A percentile compares a stretch with the other conserved stretches of the same genome.
These are phyloP conservation scores for Spilosoma lubricipeda DNA, from an alignment of 2,888 invertebrate genomes.

Conservation along the genomic window DNA sequence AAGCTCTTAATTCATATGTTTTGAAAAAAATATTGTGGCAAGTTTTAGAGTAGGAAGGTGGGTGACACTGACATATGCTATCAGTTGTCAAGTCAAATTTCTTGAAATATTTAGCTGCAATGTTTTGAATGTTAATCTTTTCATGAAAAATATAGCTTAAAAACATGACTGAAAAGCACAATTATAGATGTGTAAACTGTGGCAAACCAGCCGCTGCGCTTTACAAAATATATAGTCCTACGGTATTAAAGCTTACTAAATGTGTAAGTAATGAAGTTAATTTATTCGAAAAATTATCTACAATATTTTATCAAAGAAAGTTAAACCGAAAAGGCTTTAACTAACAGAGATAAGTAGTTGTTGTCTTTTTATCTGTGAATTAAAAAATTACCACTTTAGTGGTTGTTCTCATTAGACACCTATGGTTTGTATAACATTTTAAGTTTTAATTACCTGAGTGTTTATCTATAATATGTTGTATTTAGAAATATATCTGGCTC, in stretches of 20 bases:
- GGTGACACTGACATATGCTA: background rate
- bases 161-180: conserved; percentile 53
- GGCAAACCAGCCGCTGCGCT: conserved; percentile 87
- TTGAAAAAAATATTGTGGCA: background rate
- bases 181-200: conserved; percentile 89
- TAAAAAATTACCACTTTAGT: background rate
- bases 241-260: conserved; percentile 90
- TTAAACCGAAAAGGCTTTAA: background rate
- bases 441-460: too few species aligned
- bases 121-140: background rate
- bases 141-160: background rate
- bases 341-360: background rate
- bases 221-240: conserved; percentile 89
- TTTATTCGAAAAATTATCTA: background rate
- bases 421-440: background rate
- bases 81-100: background rate
- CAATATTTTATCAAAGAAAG: background rate
- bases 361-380: background rate
- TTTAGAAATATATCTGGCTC: too few species aligned
- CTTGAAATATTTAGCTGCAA: background rate
- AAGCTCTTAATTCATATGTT: background rate
- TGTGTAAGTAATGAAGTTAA: conserved; percentile 87
- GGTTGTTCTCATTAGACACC: too few species aligned
- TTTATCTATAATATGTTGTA: too few species aligned
- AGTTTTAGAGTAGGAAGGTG: background rate